These are phyloP conservation scores for Tinea pellionella DNA, from an alignment of 2,888 invertebrate species.

Conservation along the genomic window DNA sequence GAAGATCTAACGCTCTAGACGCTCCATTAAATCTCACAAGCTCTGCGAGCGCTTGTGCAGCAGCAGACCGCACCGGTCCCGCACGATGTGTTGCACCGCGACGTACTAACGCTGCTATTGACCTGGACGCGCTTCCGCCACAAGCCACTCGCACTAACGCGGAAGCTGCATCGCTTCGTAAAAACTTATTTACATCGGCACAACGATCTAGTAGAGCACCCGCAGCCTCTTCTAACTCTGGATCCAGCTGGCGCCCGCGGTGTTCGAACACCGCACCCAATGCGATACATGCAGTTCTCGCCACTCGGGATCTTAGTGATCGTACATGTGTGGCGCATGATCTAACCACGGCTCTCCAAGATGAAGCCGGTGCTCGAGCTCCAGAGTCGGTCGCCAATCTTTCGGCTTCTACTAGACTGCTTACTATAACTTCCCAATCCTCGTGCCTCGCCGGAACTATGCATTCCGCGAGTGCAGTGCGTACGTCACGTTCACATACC, in stretches of 20 bases:
- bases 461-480: constrained; percentile 49
- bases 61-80: constrained; percentile 85
- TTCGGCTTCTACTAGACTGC: constrained; percentile 76
- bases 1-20: constrained; percentile 76
- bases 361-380: constrained; percentile 77
- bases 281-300: constrained; percentile 87
- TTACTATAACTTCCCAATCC: constrained; percentile 85
- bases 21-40: constrained; percentile 81
- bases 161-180: constrained; percentile 87
- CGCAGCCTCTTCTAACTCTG: constrained; percentile 89
- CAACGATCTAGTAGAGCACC: constrained; percentile 86
- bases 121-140: constrained; percentile 75
- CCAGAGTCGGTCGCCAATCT: constrained; percentile 76
- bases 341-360: constrained; percentile 75
- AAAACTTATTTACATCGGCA: constrained; percentile 93
- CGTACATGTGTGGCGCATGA: constrained; percentile 81
- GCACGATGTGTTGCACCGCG: constrained; percentile 87
- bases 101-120: constrained; percentile 73
- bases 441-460: constrained; percentile 71
- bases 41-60: constrained; percentile 80
- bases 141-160: constrained; percentile 87
- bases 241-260: constrained; percentile 66
- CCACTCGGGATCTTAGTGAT: constrained; percentile 93
- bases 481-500: constrained; percentile 39
- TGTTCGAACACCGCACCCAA: constrained; percentile 82